Percentiles rank a stretch among this genome's conserved stretches.
Evolutionary conservation across 2,113 vertebrate genomes (phyloP).

Genomic region (Lethenteron camtschaticum): DNA sequence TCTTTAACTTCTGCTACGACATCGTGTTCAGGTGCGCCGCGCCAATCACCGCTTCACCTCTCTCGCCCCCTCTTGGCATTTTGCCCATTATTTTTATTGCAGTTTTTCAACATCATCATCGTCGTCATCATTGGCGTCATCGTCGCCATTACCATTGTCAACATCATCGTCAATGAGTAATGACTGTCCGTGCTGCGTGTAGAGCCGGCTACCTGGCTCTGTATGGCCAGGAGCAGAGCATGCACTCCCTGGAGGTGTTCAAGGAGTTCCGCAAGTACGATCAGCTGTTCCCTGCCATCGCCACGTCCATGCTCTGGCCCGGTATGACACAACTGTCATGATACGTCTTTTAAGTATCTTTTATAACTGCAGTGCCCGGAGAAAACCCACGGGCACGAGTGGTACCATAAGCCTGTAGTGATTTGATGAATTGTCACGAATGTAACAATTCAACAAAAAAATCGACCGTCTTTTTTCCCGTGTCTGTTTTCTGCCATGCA

Average conservation of each 20-base stretch:
- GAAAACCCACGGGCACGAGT: too few relatives aligned
- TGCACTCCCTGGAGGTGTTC: conserved; percentile 24
- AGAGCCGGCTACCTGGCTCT: conserved; percentile 46
- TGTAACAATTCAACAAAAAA: too few relatives aligned
- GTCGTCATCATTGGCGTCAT: too few relatives aligned
- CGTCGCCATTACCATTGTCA: too few relatives aligned
- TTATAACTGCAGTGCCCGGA: background rate
- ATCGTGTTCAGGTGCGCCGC: conserved; percentile 36
- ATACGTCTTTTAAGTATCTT: background rate
- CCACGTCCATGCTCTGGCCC: conserved; percentile 24
- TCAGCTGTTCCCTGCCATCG: conserved; percentile 32
- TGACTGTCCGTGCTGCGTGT: conserved; percentile 4
- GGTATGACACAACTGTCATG: conserved; percentile 17
- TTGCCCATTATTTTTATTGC: too few relatives aligned
- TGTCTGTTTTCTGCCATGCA: too few relatives aligned
- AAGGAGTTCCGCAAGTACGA: conserved; percentile 34
- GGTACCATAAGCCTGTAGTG: background rate
- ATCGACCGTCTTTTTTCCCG: too few relatives aligned
- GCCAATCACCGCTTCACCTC: too few relatives aligned
- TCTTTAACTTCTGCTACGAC: conserved; percentile 40
- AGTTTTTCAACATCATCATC: too few relatives aligned
- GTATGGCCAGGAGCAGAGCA: conserved; percentile 23
- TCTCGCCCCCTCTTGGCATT: too few relatives aligned
- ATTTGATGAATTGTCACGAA: background rate
- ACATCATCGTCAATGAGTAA: background rate